These are phyloP conservation scores for Drosophila kanapiae DNA, from an alignment of 1,140 invertebrate genomes.

Conservation along the genomic window DNA sequence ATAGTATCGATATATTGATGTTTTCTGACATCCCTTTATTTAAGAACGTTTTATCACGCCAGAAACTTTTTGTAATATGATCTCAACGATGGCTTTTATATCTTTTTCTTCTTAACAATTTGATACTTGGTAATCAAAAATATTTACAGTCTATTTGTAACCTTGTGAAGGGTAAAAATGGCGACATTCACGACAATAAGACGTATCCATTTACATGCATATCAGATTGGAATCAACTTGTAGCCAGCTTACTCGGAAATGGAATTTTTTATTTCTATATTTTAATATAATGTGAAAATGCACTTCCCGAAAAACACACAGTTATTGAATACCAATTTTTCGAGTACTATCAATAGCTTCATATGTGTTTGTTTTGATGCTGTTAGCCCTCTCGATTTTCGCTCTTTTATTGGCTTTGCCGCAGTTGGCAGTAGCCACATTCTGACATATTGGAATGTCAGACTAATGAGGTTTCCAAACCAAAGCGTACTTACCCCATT, in stretches of 20 bases:
- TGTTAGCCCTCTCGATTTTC: background rate
- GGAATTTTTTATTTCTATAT: too few relatives aligned
- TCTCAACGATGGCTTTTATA: background rate
- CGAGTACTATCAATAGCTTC: too few relatives aligned
- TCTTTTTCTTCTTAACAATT: background rate
- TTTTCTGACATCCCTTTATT: too few relatives aligned
- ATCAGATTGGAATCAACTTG: background rate
- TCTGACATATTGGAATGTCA: slow-evolving; percentile 70
- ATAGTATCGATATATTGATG: too few relatives aligned
- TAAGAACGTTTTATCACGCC: background rate
- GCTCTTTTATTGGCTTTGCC: slow-evolving; percentile 28
- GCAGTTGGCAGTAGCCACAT: slow-evolving; percentile 35
- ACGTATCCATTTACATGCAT: background rate
- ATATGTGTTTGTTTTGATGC: slow-evolving; percentile 8
- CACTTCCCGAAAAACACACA: too few relatives aligned
- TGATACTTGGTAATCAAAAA: background rate
- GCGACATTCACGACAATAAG: background rate
- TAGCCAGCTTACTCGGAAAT: background rate
- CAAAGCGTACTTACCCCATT: slow-evolving; percentile 70
- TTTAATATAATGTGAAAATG: too few relatives aligned
- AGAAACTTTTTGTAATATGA: too few relatives aligned
- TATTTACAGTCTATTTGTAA: too few relatives aligned
- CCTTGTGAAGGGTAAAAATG: background rate
- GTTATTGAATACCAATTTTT: too few relatives aligned
- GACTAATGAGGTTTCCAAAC: slow-evolving; percentile 72